Conservation (phyloP, 2,888 invertebrate species). For the Scaptomyza flava region DNA sequence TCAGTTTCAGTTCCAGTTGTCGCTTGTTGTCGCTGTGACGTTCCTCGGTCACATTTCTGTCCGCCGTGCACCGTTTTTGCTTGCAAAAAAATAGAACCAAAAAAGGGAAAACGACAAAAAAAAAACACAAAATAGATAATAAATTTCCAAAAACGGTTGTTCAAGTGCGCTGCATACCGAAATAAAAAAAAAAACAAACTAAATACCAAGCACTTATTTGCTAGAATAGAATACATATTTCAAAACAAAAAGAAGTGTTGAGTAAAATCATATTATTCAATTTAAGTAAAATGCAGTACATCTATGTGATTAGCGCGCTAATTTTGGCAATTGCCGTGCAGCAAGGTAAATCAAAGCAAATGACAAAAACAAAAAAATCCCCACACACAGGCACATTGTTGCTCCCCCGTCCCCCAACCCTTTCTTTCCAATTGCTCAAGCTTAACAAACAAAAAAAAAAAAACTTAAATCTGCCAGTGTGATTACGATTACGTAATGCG, state of each 20-base stretch:
- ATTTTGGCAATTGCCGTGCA: constrained; percentile 83
- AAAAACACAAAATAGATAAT: constrained; percentile 19
- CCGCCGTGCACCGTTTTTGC: constrained; percentile 47
- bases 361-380: constrained; percentile 12
- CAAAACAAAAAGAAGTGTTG: constrained; percentile 8
- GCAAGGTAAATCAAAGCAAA: constrained; percentile 83
- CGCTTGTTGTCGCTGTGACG: constrained; percentile 55
- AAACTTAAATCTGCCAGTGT: constrained; percentile 39
- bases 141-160: constrained; percentile 14
- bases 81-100: constrained; percentile 39
- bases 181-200: constrained; percentile 4
- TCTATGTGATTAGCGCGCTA: constrained; percentile 82
- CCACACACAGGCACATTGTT: not conserved
- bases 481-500: constrained; percentile 85
- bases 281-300: constrained; percentile 80
- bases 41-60: constrained; percentile 21
- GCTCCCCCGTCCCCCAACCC: not conserved
- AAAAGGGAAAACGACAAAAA: constrained; percentile 5
- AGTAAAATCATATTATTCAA: constrained; percentile 34
- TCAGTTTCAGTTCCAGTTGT: constrained; percentile 61
- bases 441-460: constrained; percentile 11
- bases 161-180: constrained; percentile 23
- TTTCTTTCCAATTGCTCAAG: constrained; percentile 14
- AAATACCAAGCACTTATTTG: constrained; percentile 19
- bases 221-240: constrained; percentile 1